phyloP scores from a whole-genome alignment of 2,113 vertebrate species.

The Vulpes ferrilata region DNA sequence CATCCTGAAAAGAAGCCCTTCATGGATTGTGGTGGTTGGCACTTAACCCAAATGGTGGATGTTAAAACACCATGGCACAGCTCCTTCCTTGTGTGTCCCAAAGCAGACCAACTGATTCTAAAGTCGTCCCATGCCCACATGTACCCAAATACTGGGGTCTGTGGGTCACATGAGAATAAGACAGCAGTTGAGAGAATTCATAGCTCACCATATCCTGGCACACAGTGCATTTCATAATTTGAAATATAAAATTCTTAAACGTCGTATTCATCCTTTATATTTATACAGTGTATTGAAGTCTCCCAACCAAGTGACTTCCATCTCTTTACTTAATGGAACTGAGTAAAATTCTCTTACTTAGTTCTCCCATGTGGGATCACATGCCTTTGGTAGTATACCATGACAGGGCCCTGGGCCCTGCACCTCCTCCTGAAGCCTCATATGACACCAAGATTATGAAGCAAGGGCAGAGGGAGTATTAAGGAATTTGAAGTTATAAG shows the following conservation, averaged over 20 bases:
- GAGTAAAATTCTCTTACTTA: not conserved
- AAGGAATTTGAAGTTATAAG: not conserved
- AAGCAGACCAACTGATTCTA: not conserved
- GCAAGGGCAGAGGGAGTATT: not conserved
- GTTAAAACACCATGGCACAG: not conserved
- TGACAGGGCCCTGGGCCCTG: not conserved
- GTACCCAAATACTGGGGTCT: not conserved
- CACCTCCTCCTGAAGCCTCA: not conserved
- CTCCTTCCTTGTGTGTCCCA: not conserved
- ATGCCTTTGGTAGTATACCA: not conserved
- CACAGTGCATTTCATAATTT: not conserved
- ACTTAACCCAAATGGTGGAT: not conserved
- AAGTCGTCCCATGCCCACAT: not conserved
- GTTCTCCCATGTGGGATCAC: not conserved
- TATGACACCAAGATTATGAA: not conserved
- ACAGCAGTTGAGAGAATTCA: not conserved
- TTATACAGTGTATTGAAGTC: not conserved
- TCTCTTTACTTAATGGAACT: not conserved
- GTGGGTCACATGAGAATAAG: not conserved
- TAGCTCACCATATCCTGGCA: not conserved
- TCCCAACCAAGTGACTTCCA: not conserved
- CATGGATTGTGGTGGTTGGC: not conserved
- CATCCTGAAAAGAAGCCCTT: slow-evolving; percentile 20
- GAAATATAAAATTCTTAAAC: slow-evolving; percentile 21
- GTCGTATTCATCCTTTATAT: not conserved